A percentile compares a stretch with the other conserved stretches of the same genome.
Evolutionary conservation across 2,888 invertebrate genomes (phyloP).

Genomic region (Nowickia ferox): DNA sequence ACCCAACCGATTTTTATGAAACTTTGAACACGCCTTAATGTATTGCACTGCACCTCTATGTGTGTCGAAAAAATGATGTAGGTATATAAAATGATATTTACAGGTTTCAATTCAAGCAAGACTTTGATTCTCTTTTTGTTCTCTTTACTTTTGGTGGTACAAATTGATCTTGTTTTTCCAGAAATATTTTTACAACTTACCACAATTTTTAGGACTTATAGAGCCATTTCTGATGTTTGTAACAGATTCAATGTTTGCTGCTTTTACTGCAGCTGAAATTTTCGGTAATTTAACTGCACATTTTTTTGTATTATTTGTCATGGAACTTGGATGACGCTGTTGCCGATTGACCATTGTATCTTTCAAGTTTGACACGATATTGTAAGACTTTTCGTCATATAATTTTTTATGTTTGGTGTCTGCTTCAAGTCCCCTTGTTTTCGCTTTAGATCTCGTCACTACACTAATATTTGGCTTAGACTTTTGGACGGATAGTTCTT

Average conservation of each 20-base stretch:
- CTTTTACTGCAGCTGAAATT: neutral
- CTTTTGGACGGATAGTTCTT: neutral
- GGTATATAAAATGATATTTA: too few species aligned
- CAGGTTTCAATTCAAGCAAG: too few species aligned
- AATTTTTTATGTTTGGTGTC: neutral
- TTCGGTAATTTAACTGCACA: slow-evolving; percentile 9
- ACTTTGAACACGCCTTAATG: too few species aligned
- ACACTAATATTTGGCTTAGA: neutral
- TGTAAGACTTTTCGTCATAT: neutral
- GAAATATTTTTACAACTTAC: neutral
- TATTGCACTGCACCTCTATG: too few species aligned
- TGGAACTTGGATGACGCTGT: neutral
- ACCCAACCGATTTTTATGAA: too few species aligned
- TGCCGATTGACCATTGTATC: neutral
- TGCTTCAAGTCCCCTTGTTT: neutral
- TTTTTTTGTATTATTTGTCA: neutral
- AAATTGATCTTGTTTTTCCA: neutral
- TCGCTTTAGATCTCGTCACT: neutral
- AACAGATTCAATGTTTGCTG: neutral
- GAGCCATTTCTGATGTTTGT: neutral
- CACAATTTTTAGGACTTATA: neutral
- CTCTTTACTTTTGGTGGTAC: neutral
- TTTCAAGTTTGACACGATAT: neutral
- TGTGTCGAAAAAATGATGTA: too few species aligned
- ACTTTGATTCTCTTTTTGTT: too few species aligned